A percentile compares a stretch with the other conserved stretches of the same genome.
phyloP scores from a whole-genome alignment of 2,888 invertebrate genomes.

The Ischnura elegans region DNA sequence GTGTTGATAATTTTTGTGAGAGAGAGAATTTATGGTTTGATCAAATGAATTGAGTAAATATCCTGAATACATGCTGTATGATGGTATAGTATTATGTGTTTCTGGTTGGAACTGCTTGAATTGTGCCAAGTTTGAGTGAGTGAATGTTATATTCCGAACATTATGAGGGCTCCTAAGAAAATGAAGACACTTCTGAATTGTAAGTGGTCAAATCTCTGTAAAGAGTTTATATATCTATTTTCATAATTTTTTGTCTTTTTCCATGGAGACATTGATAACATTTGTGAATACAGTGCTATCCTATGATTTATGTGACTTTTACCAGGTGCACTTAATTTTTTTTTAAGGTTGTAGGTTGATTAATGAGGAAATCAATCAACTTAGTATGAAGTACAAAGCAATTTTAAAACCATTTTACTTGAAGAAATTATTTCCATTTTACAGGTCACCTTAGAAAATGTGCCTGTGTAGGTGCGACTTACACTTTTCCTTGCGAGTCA shows the following conservation, averaged over 20 bases:
- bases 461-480: too few species aligned
- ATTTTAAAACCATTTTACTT: too few species aligned
- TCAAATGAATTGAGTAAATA: not conserved
- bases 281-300: slow-evolving; percentile 15
- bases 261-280: slow-evolving; percentile 28
- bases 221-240: slow-evolving; percentile 40
- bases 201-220: not conserved
- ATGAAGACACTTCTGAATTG: not conserved
- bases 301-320: too few species aligned
- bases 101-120: not conserved
- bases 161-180: not conserved
- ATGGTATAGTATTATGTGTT: not conserved
- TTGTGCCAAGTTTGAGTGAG: not conserved
- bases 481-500: too few species aligned
- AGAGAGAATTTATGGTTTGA: not conserved
- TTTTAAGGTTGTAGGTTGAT: too few species aligned
- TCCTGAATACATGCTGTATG: not conserved
- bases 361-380: too few species aligned
- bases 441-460: too few species aligned
- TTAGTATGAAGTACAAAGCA: too few species aligned
- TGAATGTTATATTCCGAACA: not conserved
- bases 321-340: too few species aligned
- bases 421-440: too few species aligned
- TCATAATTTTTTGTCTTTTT: not conserved
- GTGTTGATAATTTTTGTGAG: not conserved